phyloP scores from a whole-genome alignment of 2,888 invertebrate species.

The Unio pictorum region DNA sequence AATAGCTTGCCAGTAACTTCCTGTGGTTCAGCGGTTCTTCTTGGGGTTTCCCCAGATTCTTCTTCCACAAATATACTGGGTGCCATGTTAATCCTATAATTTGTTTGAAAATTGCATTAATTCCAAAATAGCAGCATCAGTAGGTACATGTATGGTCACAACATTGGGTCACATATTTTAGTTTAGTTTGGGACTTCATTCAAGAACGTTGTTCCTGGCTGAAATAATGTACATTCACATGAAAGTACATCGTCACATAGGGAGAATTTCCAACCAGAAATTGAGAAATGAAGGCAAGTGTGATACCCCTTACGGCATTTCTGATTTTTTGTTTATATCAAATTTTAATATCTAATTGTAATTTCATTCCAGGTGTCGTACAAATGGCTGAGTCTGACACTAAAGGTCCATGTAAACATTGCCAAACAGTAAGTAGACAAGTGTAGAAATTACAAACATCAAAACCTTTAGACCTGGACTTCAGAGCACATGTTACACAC shows the following conservation, averaged over 20 bases:
- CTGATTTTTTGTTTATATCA: neutral
- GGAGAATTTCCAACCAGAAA: too few relatives aligned
- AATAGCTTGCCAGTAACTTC: too few relatives aligned
- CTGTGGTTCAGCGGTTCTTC: too few relatives aligned
- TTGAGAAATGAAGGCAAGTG: too few relatives aligned
- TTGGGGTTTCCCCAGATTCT: too few relatives aligned
- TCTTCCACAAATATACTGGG: too few relatives aligned
- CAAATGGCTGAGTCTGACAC: constrained; percentile 59
- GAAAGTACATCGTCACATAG: too few relatives aligned
- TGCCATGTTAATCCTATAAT: too few relatives aligned
- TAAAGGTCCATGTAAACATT: constrained; percentile 62
- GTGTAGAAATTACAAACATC: neutral
- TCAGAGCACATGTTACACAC: neutral
- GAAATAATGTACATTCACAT: too few relatives aligned
- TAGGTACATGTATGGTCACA: too few relatives aligned
- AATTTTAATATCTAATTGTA: neutral
- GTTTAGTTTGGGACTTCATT: constrained; percentile 10
- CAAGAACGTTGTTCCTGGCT: constrained; percentile 7
- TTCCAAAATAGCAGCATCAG: too few relatives aligned
- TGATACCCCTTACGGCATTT: neutral
- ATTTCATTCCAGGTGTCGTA: constrained; percentile 59
- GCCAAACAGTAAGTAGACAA: constrained; percentile 62
- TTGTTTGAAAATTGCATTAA: too few relatives aligned
- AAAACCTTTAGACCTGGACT: neutral
- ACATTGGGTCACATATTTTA: neutral